These are phyloP conservation scores for Phyllopteryx taeniolatus DNA, from an alignment of 2,113 vertebrate species.

Conservation along the genomic window DNA sequence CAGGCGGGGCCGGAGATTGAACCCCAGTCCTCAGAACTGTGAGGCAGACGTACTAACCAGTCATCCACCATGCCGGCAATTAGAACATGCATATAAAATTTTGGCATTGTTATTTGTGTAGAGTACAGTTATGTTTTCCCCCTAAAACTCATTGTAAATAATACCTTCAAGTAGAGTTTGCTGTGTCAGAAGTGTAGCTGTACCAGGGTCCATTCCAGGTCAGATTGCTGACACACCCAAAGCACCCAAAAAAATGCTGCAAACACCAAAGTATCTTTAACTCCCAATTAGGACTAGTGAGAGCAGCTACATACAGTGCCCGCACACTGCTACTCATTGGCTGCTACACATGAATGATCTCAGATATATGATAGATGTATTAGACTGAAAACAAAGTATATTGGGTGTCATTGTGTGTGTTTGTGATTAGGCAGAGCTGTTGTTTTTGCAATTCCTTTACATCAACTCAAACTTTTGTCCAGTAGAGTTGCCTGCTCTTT, in stretches of 20 bases:
- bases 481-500: slow-evolving; percentile 28
- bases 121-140: neutral
- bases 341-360: slow-evolving; percentile 38
- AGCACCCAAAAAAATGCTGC: slow-evolving; percentile 44
- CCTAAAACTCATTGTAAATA: slow-evolving; percentile 10
- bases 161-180: slow-evolving; percentile 25
- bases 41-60: too few relatives aligned
- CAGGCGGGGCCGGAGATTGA: too few relatives aligned
- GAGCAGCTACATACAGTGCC: slow-evolving; percentile 38
- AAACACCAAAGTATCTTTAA: slow-evolving; percentile 35
- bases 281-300: slow-evolving; percentile 44
- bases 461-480: neutral
- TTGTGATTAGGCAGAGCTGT: slow-evolving; percentile 17
- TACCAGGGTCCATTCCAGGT: slow-evolving; percentile 47
- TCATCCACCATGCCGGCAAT: neutral
- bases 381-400: slow-evolving; percentile 13
- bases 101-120: neutral
- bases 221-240: slow-evolving; percentile 52
- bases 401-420: slow-evolving; percentile 16
- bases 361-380: neutral
- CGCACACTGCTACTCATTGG: slow-evolving; percentile 31
- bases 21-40: too few relatives aligned
- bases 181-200: slow-evolving; percentile 6
- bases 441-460: neutral
- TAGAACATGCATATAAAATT: neutral